Conservation (phyloP, 2,797 vertebrate genomes). For the Acanthornis magna region DNA sequence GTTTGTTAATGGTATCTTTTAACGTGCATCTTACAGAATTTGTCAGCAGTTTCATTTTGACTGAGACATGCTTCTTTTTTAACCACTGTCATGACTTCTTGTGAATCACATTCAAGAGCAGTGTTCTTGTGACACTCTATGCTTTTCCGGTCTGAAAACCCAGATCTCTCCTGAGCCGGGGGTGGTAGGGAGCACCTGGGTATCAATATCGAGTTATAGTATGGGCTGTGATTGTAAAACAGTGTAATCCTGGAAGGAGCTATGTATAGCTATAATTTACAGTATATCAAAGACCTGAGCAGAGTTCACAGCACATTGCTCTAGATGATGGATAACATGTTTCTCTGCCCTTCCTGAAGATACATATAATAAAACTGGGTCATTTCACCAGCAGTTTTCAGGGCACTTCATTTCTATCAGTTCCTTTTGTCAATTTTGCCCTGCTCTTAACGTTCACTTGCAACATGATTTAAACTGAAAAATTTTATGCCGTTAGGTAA, state of each 20-base stretch:
- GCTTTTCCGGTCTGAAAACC: neutral
- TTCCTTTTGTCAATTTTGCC: neutral
- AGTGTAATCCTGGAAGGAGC: neutral
- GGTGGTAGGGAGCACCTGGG: neutral
- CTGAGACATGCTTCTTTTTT: neutral
- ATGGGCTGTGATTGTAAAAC: neutral
- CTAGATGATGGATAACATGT: no score
- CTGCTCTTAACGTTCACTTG: neutral
- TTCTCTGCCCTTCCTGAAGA: neutral
- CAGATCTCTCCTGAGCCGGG: neutral
- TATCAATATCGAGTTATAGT: accelerated
- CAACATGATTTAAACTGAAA: neutral
- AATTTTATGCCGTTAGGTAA: neutral
- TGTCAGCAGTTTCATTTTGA: neutral
- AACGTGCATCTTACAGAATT: neutral
- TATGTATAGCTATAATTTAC: neutral
- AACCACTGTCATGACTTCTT: neutral
- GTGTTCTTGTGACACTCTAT: neutral
- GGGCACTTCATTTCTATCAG: neutral
- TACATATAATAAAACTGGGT: neutral
- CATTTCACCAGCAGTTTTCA: neutral
- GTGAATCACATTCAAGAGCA: neutral
- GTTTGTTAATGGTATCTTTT: neutral
- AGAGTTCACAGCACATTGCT: neutral
- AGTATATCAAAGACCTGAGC: neutral